Percentiles rank a stretch among this genome's conserved stretches.
These are phyloP conservation scores for Hesperia comma DNA, from an alignment of 2,888 invertebrate genomes.

Conservation along the genomic window DNA sequence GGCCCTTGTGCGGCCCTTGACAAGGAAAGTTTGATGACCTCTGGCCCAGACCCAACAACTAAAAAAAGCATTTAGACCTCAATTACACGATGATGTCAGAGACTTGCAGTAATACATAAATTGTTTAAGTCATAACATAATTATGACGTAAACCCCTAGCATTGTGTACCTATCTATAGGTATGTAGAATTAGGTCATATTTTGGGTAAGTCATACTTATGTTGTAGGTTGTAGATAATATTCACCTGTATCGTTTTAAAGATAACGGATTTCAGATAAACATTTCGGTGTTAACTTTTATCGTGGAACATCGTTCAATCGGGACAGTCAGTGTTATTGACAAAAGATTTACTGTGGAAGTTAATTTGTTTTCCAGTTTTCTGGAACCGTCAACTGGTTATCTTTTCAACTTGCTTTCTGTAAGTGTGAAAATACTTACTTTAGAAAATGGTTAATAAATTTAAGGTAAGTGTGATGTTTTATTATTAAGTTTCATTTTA, in stretches of 20 bases:
- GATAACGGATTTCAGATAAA: constrained; percentile 1
- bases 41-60: no score
- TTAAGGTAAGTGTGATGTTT: neutral
- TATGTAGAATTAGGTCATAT: constrained; percentile 4
- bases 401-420: neutral
- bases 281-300: neutral
- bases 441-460: neutral
- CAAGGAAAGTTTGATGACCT: no score
- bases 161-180: neutral
- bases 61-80: no score
- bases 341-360: neutral
- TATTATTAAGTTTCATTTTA: neutral
- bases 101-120: no score
- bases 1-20: no score
- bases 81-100: no score
- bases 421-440: neutral
- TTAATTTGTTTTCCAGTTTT: neutral
- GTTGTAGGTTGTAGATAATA: neutral
- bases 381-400: neutral
- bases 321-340: neutral
- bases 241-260: neutral
- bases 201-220: neutral
- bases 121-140: no score
- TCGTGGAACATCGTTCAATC: neutral
- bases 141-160: no score